Conservation (phyloP, 2,797 vertebrate genomes). For the Catostomus latipinnis region DNA sequence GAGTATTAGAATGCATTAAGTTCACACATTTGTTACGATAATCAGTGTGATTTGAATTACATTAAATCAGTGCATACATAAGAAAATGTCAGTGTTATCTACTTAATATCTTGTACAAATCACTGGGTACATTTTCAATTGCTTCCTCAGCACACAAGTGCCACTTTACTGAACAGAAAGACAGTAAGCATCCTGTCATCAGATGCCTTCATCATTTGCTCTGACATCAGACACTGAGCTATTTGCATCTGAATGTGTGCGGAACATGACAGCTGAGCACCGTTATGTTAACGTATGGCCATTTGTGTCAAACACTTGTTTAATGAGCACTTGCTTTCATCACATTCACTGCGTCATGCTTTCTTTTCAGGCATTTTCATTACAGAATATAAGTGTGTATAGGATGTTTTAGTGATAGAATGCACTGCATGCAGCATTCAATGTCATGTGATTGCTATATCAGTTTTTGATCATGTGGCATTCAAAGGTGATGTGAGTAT, state of each 20-base stretch:
- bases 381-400: conserved; percentile 20
- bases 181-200: conserved; percentile 36
- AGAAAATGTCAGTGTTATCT: conserved; percentile 1
- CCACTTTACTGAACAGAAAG: conserved; percentile 33
- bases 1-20: not conserved
- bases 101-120: conserved; percentile 7
- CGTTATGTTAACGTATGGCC: conserved; percentile 42
- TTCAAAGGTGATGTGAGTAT: too few relatives aligned
- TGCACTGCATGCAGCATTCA: conserved; percentile 5
- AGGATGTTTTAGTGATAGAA: conserved; percentile 21
- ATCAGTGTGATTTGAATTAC: not conserved
- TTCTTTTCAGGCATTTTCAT: conserved; percentile 34
- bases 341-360: conserved; percentile 34
- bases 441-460: not conserved
- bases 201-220: conserved; percentile 30
- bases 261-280: conserved; percentile 42
- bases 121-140: not conserved
- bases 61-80: not conserved
- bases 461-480: not conserved
- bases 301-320: conserved; percentile 47
- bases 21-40: not conserved
- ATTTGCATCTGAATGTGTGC: conserved; percentile 38
- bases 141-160: conserved; percentile 12
- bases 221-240: conserved; percentile 42
- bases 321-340: conserved; percentile 21